These are phyloP conservation scores for Dipodomys stephensi DNA, from an alignment of 2,113 vertebrate species.

Conservation along the genomic window DNA sequence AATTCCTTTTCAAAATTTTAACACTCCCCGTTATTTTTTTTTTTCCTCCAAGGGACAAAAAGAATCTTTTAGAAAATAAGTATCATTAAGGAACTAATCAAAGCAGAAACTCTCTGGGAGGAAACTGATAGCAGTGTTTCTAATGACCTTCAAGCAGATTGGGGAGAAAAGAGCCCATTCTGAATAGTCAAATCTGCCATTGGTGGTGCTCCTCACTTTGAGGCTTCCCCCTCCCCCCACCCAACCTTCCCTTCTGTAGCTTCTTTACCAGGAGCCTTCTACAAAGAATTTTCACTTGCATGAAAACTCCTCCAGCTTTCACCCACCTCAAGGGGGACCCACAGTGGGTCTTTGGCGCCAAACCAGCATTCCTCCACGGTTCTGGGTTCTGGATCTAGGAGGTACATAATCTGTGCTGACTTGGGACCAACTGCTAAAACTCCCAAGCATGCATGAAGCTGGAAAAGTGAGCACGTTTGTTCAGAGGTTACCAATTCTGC, in stretches of 20 bases:
- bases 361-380: slow-evolving; percentile 31
- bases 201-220: not conserved
- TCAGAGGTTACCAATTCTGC: not conserved
- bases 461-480: slow-evolving; percentile 12
- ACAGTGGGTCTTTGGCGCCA: not conserved
- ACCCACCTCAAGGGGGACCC: slow-evolving; percentile 10
- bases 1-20: slow-evolving; percentile 28
- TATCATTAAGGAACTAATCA: slow-evolving; percentile 18
- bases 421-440: not conserved
- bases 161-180: slow-evolving; percentile 61
- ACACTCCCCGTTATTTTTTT: not conserved
- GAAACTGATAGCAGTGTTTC: slow-evolving; percentile 24
- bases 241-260: too few relatives aligned
- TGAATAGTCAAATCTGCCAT: slow-evolving; percentile 24
- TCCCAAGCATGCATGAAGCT: not conserved
- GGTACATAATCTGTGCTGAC: slow-evolving; percentile 25
- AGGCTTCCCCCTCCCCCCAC: too few relatives aligned
- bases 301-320: slow-evolving; percentile 38
- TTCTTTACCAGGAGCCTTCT: slow-evolving; percentile 17
- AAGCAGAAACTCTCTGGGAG: slow-evolving; percentile 64
- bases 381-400: slow-evolving; percentile 16
- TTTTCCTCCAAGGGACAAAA: not conserved
- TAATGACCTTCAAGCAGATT: slow-evolving; percentile 62
- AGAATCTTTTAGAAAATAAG: slow-evolving; percentile 66
- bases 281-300: slow-evolving; percentile 28